These are phyloP conservation scores for Rhyzopertha dominica DNA, from an alignment of 1,140 invertebrate genomes.

Conservation along the genomic window DNA sequence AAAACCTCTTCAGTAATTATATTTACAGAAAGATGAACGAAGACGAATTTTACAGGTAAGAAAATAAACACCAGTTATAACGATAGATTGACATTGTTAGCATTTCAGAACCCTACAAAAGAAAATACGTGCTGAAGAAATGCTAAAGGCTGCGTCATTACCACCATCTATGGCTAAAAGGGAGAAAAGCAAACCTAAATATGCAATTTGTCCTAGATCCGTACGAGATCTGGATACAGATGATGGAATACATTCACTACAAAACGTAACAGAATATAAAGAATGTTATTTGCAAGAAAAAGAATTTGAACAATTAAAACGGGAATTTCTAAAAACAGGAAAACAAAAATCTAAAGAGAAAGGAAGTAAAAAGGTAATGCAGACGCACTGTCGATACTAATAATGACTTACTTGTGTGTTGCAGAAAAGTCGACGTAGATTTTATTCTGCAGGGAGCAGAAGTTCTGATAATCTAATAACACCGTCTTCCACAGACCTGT, in stretches of 20 bases:
- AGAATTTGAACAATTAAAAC: slow-evolving; percentile 43
- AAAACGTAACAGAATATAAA: slow-evolving; percentile 37
- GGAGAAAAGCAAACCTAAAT: slow-evolving; percentile 47
- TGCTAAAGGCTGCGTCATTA: slow-evolving; percentile 59
- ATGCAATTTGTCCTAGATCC: slow-evolving; percentile 39
- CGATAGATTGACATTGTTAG: too few species aligned
- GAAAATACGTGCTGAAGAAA: slow-evolving; percentile 61
- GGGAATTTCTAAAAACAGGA: slow-evolving; percentile 51
- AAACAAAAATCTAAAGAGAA: slow-evolving; percentile 48
- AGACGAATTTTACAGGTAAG: slow-evolving; percentile 63
- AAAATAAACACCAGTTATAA: too few species aligned
- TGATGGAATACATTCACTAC: slow-evolving; percentile 38
- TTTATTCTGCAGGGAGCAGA: slow-evolving; percentile 34
- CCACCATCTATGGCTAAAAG: slow-evolving; percentile 65
- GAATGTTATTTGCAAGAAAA: slow-evolving; percentile 38
- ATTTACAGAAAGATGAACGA: slow-evolving; percentile 65
- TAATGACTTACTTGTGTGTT: too few species aligned
- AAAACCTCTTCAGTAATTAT: slow-evolving; percentile 62
- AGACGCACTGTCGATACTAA: neutral
- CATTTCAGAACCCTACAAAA: slow-evolving; percentile 64
- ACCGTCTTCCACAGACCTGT: slow-evolving; percentile 45
- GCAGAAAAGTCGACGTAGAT: slow-evolving; percentile 23
- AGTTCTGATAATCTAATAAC: slow-evolving; percentile 40
- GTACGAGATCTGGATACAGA: slow-evolving; percentile 26
- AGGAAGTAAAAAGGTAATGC: slow-evolving; percentile 30